Base-by-base conservation (phyloP, 37 sponge, comb jelly and placozoan species). In the Chondrilla cf. caribensis region DNA sequence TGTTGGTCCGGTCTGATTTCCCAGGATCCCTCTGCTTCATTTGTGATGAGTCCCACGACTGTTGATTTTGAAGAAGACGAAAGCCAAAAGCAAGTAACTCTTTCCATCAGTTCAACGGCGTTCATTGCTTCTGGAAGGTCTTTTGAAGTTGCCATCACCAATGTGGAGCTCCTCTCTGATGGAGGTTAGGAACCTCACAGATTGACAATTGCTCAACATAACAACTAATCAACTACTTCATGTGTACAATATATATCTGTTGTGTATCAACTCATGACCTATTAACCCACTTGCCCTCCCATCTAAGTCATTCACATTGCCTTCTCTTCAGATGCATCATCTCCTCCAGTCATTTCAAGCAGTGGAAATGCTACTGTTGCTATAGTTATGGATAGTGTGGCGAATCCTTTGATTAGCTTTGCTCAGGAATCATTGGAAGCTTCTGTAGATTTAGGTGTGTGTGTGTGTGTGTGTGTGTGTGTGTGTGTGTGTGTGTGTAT, bases 401-500 rank as follows among this genome's bases (percentile, higher is more conserved):
- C 89, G 39, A 92, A 92, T 43, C 82, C 88, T 37, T 40, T 80
- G 28, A 35, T 88, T 54, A 79, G 81, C n/a, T 92, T 92, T 70
- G 78, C 60, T 9, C 57, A 37, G 21, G 25, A 58, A 7, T 88
- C 89, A 38, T 73, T 92, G 19, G 51, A 54, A 29, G 81, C 93
- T 8, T 38, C 84, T 32, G 86, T 92, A 3, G 55, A 82, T 81
- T 83, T 84, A 21, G 54, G 92, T 91, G 54, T 60, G 83, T 37
- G 36, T 28, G 15, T n/a, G n/a, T n/a, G n/a, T n/a, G n/a, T n/a
- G n/a, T n/a, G n/a, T n/a, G n/a, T n/a, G n/a, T n/a, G n/a, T n/a
- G n/a, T n/a, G n/a, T n/a, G n/a, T n/a, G n/a, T n/a, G n/a, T n/a
- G n/a, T n/a, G n/a, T n/a, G n/a, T n/a, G n/a, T n/a, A n/a, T n/a